Evolutionary conservation across 2,113 vertebrate genomes (phyloP), one percentile per base, ranked within the genome.

Genomic region (Crocuta crocuta): DNA sequence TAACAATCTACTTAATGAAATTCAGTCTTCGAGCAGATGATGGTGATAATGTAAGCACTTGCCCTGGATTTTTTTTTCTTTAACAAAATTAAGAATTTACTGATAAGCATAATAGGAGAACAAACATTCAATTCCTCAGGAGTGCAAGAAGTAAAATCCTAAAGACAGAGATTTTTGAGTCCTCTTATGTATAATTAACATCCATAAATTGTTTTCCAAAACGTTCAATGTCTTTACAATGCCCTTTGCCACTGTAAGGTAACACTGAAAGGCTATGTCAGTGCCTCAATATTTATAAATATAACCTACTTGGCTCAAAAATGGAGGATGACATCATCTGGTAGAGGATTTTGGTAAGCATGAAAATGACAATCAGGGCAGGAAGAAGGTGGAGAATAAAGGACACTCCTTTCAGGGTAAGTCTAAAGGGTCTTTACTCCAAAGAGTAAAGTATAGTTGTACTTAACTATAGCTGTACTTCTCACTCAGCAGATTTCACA

Each of bases 1-100:
- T 98, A 99, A 98, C 94, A 98, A 98, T 66, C 97, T 98, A 97
- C 97, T 98, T 98, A 97, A 98, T 97, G 98, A 98, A 98, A 98
- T 98, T 98, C 97, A 95, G 97, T 98, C 98, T 99, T 97, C 45
- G 91, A 98, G 98, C 98, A 98, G 95, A 98, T 98, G 92, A 45
- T 90, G 70, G 89, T 95, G 98, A 98, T 98, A 98, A 98, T 63
- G 80, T 97, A 98, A 98, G 97, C 96, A 98, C 96, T 98, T 98
- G 91, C 0, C 98, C 98, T 97, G 98, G 0, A 97, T 95, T 84
- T 98, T 95, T 97, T 96, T 97, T 84, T 73, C 96, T 95, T 95
- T 93, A 94, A 94, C 88, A 88, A 96, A 98, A 93, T 74, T 94
- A 98, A 97, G 92, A 98, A 97, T 96, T 98, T 97, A 93, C 79